These are phyloP conservation scores for Syrphus vitripennis DNA, from an alignment of 2,888 invertebrate species.

Conservation along the genomic window DNA sequence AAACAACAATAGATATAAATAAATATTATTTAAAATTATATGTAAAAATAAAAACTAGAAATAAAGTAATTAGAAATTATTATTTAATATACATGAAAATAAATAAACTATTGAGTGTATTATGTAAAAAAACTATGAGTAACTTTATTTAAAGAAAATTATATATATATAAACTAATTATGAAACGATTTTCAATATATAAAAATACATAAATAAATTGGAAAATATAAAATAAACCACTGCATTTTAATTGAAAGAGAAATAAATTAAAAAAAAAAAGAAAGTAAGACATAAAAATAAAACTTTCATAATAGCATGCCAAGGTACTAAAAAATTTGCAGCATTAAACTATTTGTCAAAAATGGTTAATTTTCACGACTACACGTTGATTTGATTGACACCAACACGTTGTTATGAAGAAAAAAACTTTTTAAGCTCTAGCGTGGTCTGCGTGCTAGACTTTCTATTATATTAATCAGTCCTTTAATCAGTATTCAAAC, in stretches of 20 bases:
- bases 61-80: conserved; percentile 63
- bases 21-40: conserved; percentile 66
- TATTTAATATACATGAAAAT: conserved; percentile 66
- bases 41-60: conserved; percentile 53
- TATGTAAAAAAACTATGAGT: conserved; percentile 65
- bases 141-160: conserved; percentile 66
- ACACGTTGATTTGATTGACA: too few species aligned
- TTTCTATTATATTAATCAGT: too few species aligned
- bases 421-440: too few species aligned
- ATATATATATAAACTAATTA: conserved; percentile 66
- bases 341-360: too few species aligned
- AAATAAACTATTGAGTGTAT: conserved; percentile 68
- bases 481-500: too few species aligned
- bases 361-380: too few species aligned
- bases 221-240: conserved; percentile 48
- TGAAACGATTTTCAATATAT: conserved; percentile 66
- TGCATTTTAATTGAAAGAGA: neutral
- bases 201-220: conserved; percentile 72
- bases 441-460: too few species aligned
- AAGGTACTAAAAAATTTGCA: too few species aligned
- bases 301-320: too few species aligned
- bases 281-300: too few species aligned
- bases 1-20: conserved; percentile 59
- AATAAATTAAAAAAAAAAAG: too few species aligned
- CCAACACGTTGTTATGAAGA: too few species aligned